Conservation (phyloP, 2,113 vertebrate genomes). For the Larimichthys crocea region DNA sequence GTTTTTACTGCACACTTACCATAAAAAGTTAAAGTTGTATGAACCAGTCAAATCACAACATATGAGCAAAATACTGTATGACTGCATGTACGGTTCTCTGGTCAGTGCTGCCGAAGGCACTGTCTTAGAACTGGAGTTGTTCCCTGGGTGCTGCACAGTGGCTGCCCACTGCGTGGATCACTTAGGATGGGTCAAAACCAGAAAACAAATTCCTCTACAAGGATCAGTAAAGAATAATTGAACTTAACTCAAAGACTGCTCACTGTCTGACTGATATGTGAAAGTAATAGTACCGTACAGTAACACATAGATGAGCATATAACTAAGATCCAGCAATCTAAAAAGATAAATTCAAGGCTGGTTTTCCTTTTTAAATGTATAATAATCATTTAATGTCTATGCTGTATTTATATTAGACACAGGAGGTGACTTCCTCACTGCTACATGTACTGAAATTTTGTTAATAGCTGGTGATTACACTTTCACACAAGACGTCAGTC, state of each 20-base stretch:
- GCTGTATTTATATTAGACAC: neutral
- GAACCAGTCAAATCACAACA: conserved; percentile 43
- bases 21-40: conserved; percentile 9
- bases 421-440: neutral
- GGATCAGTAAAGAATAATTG: no score
- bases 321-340: neutral
- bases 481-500: neutral
- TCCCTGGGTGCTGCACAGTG: no score
- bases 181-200: no score
- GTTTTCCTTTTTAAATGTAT: neutral
- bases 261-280: conserved; percentile 8
- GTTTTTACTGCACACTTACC: conserved; percentile 12
- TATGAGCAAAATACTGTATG: neutral
- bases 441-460: neutral
- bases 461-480: neutral
- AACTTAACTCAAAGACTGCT: neutral
- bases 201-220: no score
- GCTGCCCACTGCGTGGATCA: no score
- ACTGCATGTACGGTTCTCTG: neutral
- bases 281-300: neutral
- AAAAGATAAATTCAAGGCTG: neutral
- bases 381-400: neutral
- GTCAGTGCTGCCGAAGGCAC: no score
- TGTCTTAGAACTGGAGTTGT: no score
- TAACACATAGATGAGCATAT: neutral